Base-by-base conservation (phyloP, 2,888 invertebrate species). In the Amiota communis region DNA sequence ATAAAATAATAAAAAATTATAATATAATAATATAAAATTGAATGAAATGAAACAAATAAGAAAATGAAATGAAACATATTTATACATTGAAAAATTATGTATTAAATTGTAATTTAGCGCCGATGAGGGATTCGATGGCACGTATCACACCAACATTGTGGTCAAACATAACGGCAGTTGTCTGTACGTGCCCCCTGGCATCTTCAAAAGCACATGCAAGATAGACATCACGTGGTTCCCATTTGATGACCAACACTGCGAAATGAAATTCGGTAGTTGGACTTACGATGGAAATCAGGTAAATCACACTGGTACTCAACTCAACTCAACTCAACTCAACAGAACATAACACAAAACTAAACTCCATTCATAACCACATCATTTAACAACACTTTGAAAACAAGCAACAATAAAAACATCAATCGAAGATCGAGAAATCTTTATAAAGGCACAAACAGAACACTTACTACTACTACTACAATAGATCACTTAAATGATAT, bases 221-320 rank as follows among this genome's bases (percentile, higher is more conserved):
- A 99, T 99, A 93, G 98, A 99, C 94, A 99, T 99, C 94, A 98
- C 98, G 91, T 99, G 98, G 98, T 99, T 99, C 94, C 99, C 99
- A 91, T 99, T 99, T 93, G 99, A 99, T 93, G 98, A 99, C 92
- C 99, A 99, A 94, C 95, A 96, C 92, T 99, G 99, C 93, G 95
- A 97, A 92, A 97, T 99, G 96, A 98, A 99, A 94, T 99, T 99
- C 92, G 99, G 99, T 92, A 98, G 98, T 92, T 99, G 99, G 99
- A 98, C 99, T 90, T 98, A 99, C 93, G 97, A 97, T 91, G 98
- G 98, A 92, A 95, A 95, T 92, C 96, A 96, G 95, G 96, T 96
- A 95, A 89, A 86, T 36, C 36, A 2, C 36, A 36, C 84, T 83
- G 81, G 81, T 80, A 71, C 63, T 51, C 51, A 63, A 69, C 69